Evolutionary conservation across 2,113 vertebrate species (phyloP), one percentile per base, ranked within the genome.

Genomic region (Saimiri boliviensis): DNA sequence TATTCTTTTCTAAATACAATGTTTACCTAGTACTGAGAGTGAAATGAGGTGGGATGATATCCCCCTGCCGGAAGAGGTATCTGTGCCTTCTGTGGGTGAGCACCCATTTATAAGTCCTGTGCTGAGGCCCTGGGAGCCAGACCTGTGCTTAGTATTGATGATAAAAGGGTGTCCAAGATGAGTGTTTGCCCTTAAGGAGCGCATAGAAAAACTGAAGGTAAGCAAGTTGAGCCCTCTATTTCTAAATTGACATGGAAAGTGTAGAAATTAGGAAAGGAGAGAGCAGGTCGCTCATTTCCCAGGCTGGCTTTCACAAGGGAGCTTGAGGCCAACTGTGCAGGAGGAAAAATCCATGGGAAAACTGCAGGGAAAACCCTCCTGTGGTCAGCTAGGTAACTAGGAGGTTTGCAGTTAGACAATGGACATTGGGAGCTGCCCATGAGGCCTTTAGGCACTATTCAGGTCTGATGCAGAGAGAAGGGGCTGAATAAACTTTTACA

Each of bases 151-250:
- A n/a, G 45, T 25, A 45, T 20, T 63, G 49, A 47, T 12, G 14
- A 35, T 14, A 10, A 23, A 6, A 76, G 32, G 1, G 5, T 27
- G 17, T 80, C 47, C 35, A 5, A 42, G 19, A 20, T 14, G 17
- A 82, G 52, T 12, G 11, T 10, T 58, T 76, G 40, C 17, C 14
- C 37, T 32, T 4, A 49, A 10, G 54, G 83, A 70, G 47, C 19
- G 12, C 11, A 21, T n/a, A 37, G 70, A 27, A 60, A 49, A 77
- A 13, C 35, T 21, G 0, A 0, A 49, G 76, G 42, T 20, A 23
- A 27, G 21, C 32, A 49, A 27, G 6, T 27, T 30, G 8, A 8
- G 23, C 19, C 23, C 66, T 88, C n/a, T 21, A 5, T 52, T 73
- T 89, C 6, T 30, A n/a, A 68, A 17, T 20, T 45, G 76, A 73